Evolutionary conservation across 1,140 invertebrate genomes (phyloP), one percentile per base, ranked within the genome.

Genomic region (Neoseiulus cucumeris): DNA sequence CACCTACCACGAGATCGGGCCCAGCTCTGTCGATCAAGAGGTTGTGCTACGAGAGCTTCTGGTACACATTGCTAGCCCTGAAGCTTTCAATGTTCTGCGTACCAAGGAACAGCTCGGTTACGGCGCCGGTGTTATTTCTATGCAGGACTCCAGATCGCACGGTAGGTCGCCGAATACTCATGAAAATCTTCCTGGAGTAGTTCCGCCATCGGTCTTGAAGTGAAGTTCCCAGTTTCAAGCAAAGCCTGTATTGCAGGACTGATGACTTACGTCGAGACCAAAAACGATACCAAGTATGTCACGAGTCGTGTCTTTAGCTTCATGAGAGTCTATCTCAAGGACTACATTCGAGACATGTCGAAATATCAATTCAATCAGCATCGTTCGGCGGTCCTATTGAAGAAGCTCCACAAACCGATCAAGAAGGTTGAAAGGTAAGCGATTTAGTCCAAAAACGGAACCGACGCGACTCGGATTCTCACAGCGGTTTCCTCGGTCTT

Each of bases 351-450:
- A 14, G 51, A 25, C 33, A 17, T 59, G 22, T 18, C 51, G 12
- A 12, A 25, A 25, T 12, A n/a, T 4, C 51, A 59, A 20, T 59
- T 59, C 22, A 59, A 59, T 25, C 51, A 59, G 22, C 51, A 59
- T 59, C 14, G 51, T 14, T 59, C 51, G 14, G 51, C 51, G 17
- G 51, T 59, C 17, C 51, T 59, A 12, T 9, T 59, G 14, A 59
- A 59, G 22, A 59, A 59, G 33, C 51, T 17, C 51, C 51, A 29
- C 51, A 59, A 59, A 25, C 51, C 51, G 33, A 25, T 59, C 51
- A 59, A 59, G 22, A n/a, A 25, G 17, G 51, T 59, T 25, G 51
- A 59, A 59, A 59, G 51, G 51, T 59, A 25, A 59, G 28, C 28
- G 33, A n/a, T n/a, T n/a, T n/a, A n/a, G n/a, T n/a, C n/a, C n/a